These are phyloP conservation scores for Oncopodura yosiiana DNA, from an alignment of 1,140 invertebrate genomes.

Conservation along the genomic window DNA sequence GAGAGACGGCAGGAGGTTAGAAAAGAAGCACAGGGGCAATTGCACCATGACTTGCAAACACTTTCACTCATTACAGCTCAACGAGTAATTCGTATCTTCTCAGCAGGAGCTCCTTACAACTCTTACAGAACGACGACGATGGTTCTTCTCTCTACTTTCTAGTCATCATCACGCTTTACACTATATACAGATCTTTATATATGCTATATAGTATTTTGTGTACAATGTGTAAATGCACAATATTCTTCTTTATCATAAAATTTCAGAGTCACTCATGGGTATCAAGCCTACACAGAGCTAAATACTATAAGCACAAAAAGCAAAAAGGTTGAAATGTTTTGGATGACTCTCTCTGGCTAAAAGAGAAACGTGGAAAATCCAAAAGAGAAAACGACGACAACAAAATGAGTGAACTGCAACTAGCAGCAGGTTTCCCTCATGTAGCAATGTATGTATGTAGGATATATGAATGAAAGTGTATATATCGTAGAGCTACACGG, in stretches of 20 bases:
- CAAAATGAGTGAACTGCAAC: background rate
- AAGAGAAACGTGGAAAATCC: background rate
- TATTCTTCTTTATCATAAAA: slow-evolving; percentile 18
- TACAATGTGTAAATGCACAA: slow-evolving; percentile 12
- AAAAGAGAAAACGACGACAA: background rate
- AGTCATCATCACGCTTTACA: background rate
- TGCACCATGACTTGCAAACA: slow-evolving; percentile 35
- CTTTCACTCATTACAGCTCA: slow-evolving; percentile 35
- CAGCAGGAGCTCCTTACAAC: slow-evolving; percentile 20
- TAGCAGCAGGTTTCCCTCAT: slow-evolving; percentile 35
- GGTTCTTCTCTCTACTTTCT: too few species aligned
- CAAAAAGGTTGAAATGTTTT: background rate
- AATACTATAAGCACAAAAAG: background rate
- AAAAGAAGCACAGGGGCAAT: slow-evolving; percentile 31
- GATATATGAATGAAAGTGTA: slow-evolving; percentile 27
- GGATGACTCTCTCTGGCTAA: background rate
- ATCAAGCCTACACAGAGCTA: slow-evolving; percentile 18
- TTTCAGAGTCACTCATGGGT: slow-evolving; percentile 16
- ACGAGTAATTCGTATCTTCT: slow-evolving; percentile 34
- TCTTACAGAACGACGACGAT: too few species aligned
- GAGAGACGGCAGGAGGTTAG: slow-evolving; percentile 30
- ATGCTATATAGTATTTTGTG: slow-evolving; percentile 1
- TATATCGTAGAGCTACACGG: slow-evolving; percentile 9
- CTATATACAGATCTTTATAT: slow-evolving; percentile 1
- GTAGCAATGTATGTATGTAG: background rate